Base-by-base conservation (phyloP, 1,140 invertebrate species). In the Hylaeus anthracinus region DNA sequence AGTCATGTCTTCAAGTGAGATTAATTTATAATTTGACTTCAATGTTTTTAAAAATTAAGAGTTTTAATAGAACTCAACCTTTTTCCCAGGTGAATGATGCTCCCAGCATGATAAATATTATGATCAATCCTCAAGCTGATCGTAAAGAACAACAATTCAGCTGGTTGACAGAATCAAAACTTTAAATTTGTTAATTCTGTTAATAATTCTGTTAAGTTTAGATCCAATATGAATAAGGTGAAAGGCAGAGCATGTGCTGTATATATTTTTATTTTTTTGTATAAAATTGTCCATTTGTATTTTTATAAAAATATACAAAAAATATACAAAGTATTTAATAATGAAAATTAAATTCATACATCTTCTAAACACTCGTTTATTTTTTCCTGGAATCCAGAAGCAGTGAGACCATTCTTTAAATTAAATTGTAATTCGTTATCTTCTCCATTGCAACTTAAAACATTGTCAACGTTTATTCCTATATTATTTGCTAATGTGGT, bases 141-240 rank as follows among this genome's bases (percentile, higher is more conserved):
- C 95, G 98, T 81, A 99, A 99, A 93, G 95, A 96, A 72, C 98
- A 99, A 94, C 96, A 96, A 51, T 98, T 98, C 90, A 96, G 95
- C 87, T 99, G 98, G 98, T 93, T 99, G 3, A 99, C 98, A 0
- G 97, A 98, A 93, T 98, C 97, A 39, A 98, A 98, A 93, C 94
- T 98, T 79, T 98, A 94, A 96, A 86, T 72, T 39, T 71, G 70
- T 65, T 65, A 66, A 51, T 15, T 65, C 39, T 37, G 64, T n/a
- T 26, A 58, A 48, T 14, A 66, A 53, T 60, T 66, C 26, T 26
- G 26, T 26, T 26, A 26, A 26, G 26, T 26, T 26, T 26, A 26
- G 26, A 26, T 26, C 26, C 48, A 37, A 10, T 9, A 48, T 39
- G 6, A 39, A 1, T 67, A 15, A 61, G 45, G 3, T 72, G 43